Percentiles rank a stretch among this genome's conserved stretches.
These are phyloP conservation scores for Umimayanthus kanabou DNA, from an alignment of 92 coral and sea anemone genomes.

Conservation along the genomic window DNA sequence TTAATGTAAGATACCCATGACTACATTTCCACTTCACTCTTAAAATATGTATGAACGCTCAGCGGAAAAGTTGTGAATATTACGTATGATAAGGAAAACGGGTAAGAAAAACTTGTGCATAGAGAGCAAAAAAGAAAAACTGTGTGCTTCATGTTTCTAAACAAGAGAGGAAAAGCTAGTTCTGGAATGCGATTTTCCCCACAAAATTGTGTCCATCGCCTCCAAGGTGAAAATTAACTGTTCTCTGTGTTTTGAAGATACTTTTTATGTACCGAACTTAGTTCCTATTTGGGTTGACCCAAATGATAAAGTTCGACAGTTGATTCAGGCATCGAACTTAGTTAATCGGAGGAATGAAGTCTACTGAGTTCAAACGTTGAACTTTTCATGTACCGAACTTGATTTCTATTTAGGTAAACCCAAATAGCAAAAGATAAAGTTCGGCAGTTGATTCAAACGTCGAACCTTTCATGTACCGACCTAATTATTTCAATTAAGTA, in stretches of 20 bases:
- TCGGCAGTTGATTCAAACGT: too few relatives aligned
- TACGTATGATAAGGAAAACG: neutral
- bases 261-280: too few relatives aligned
- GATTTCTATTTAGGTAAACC: too few relatives aligned
- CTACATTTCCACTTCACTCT: neutral
- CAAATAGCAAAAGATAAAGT: too few relatives aligned
- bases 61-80: neutral
- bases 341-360: too few relatives aligned
- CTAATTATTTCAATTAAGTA: too few relatives aligned
- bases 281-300: too few relatives aligned
- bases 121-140: neutral
- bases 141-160: neutral
- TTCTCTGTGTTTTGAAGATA: neutral
- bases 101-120: neutral
- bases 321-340: too few relatives aligned
- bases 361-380: too few relatives aligned
- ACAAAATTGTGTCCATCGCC: neutral
- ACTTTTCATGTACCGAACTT: too few relatives aligned
- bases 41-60: neutral
- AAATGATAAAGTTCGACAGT: too few relatives aligned
- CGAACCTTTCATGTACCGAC: too few relatives aligned
- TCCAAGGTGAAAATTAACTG: neutral
- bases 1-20: neutral
- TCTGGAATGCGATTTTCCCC: neutral
- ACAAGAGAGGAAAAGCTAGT: neutral